Percentiles rank a stretch among this genome's conserved stretches.
phyloP scores from a whole-genome alignment of 2,888 invertebrate genomes.

The Fragum fragum region DNA sequence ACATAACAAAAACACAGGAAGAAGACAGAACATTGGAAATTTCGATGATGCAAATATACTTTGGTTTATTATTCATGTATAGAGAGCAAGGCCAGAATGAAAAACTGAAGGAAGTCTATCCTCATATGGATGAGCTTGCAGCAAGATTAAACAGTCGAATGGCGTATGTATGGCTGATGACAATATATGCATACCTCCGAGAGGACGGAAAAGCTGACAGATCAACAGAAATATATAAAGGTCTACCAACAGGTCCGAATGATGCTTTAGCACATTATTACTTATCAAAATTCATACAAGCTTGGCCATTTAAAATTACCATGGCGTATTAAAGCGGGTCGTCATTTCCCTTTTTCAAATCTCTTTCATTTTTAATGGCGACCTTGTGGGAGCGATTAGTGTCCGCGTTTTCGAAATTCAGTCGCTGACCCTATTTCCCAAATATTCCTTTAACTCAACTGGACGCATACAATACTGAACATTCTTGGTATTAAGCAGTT shows the following conservation, averaged over 20 bases:
- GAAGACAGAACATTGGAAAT: neutral
- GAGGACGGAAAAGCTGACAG: neutral
- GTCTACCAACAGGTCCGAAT: neutral
- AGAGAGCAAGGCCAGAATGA: conserved; percentile 15
- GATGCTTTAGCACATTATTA: neutral
- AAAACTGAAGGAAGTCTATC: neutral
- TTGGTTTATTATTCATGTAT: conserved; percentile 33
- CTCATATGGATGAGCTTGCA: conserved; percentile 7
- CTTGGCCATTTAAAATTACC: neutral
- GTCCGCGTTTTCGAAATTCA: too few species aligned
- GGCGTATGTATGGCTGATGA: neutral
- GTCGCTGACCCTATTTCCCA: too few species aligned
- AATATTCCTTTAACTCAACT: too few species aligned
- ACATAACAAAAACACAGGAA: too few species aligned
- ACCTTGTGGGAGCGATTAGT: too few species aligned
- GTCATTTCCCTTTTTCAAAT: too few species aligned
- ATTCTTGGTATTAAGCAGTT: too few species aligned
- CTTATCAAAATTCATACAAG: neutral
- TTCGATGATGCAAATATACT: conserved; percentile 39
- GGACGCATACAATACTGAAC: too few species aligned
- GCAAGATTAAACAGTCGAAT: neutral
- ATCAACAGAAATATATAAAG: neutral
- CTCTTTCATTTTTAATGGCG: too few species aligned
- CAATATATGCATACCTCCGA: neutral
- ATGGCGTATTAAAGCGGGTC: too few species aligned